Evolutionary conservation across 2,797 vertebrate genomes (phyloP).

Genomic region (Linurgus olivaceus): DNA sequence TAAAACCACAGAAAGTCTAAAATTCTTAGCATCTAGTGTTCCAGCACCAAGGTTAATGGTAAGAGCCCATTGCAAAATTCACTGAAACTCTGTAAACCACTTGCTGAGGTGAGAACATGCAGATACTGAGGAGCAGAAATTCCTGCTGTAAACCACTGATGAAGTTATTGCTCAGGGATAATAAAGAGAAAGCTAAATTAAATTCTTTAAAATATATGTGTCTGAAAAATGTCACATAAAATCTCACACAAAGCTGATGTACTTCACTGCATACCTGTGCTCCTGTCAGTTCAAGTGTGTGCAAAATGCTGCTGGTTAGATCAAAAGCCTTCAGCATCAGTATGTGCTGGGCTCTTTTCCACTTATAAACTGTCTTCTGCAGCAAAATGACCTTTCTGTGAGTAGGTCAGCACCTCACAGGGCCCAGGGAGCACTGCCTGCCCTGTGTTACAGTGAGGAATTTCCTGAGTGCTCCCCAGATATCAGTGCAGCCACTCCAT

Average conservation of each 20-base stretch:
- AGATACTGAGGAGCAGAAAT: background rate
- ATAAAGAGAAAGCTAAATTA: background rate
- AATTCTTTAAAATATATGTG: background rate
- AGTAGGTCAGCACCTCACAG: conserved; percentile 35
- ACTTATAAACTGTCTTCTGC: conserved; percentile 18
- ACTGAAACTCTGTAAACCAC: background rate
- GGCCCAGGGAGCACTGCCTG: conserved; percentile 29
- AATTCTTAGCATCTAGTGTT: background rate
- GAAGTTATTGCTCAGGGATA: background rate
- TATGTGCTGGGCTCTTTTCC: background rate
- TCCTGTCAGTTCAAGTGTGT: background rate
- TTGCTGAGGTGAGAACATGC: background rate
- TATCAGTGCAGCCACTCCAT: background rate
- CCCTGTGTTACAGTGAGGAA: background rate
- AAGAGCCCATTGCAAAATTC: background rate
- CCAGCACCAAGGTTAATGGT: background rate
- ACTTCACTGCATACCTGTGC: background rate
- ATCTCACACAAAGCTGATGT: background rate
- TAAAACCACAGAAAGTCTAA: background rate
- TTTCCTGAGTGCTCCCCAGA: background rate
- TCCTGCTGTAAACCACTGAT: background rate
- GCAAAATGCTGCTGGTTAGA: background rate
- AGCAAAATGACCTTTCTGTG: conserved; percentile 53
- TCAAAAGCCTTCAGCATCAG: background rate
- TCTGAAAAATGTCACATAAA: background rate